Evolutionary conservation across 1,140 invertebrate genomes (phyloP).

Genomic region (Lepidurus packardi): DNA sequence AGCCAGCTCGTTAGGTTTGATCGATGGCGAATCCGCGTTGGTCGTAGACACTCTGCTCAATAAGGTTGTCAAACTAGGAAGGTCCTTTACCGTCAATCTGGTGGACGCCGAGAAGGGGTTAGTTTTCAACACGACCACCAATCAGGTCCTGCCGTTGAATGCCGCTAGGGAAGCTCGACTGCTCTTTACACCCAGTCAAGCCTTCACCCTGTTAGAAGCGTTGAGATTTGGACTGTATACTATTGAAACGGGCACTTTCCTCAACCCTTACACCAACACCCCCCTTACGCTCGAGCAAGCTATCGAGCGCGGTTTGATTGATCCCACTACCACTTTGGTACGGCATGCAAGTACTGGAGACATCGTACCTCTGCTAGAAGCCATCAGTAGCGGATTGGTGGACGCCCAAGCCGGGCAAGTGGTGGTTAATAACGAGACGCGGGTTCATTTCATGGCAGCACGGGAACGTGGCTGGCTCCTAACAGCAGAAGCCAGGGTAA

Average conservation of each 20-base stretch:
- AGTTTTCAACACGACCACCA: slow-evolving; percentile 72
- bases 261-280: slow-evolving; percentile 64
- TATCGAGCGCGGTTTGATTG: slow-evolving; percentile 68
- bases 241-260: slow-evolving; percentile 66
- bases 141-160: slow-evolving; percentile 65
- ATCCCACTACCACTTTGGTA: slow-evolving; percentile 74
- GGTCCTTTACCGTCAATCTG: slow-evolving; percentile 76
- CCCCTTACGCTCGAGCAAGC: slow-evolving; percentile 67
- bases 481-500: slow-evolving; percentile 86
- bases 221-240: slow-evolving; percentile 77
- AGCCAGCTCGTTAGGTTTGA: slow-evolving; percentile 69
- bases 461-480: slow-evolving; percentile 77
- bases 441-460: slow-evolving; percentile 78
- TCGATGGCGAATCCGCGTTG: slow-evolving; percentile 79
- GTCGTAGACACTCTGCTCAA: slow-evolving; percentile 79
- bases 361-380: slow-evolving; percentile 68
- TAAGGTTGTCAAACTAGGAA: slow-evolving; percentile 71
- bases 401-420: slow-evolving; percentile 72
- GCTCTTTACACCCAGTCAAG: slow-evolving; percentile 64
- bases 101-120: slow-evolving; percentile 80
- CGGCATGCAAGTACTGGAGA: slow-evolving; percentile 69
- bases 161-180: slow-evolving; percentile 69
- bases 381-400: slow-evolving; percentile 62
- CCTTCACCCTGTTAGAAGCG: slow-evolving; percentile 72
- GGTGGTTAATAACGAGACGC: slow-evolving; percentile 57